Conservation (phyloP, 1,140 invertebrate genomes). For the Cardiocondyla obscurior region DNA sequence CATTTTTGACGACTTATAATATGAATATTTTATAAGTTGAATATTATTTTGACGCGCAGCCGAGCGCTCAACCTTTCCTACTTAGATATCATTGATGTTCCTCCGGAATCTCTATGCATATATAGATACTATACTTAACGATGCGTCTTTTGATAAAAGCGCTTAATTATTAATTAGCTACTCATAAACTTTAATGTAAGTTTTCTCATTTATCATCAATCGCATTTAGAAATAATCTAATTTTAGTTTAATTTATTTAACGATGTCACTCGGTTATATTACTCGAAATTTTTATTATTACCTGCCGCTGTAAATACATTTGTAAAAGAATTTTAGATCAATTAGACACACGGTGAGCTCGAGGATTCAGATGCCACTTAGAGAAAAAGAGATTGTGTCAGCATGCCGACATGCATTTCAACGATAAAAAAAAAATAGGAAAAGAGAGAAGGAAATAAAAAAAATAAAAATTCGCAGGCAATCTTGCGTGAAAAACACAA, state of each 20-base stretch:
- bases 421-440: not conserved
- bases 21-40: no score
- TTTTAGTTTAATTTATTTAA: not conserved
- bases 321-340: constrained; percentile 7
- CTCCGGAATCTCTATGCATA: no score
- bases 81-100: no score
- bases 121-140: no score
- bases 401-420: constrained; percentile 60
- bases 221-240: not conserved
- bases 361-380: constrained; percentile 32
- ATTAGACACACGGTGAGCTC: constrained; percentile 20
- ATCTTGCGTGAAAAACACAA: not conserved
- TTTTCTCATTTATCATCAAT: no score
- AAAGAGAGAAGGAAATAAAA: constrained; percentile 18
- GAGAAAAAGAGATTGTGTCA: constrained; percentile 31
- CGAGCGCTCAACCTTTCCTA: no score
- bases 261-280: not conserved
- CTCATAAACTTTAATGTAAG: not conserved
- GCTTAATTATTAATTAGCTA: not conserved
- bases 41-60: no score
- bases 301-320: not conserved
- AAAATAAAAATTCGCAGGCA: not conserved
- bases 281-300: not conserved
- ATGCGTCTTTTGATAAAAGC: not conserved
- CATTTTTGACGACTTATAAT: no score